Percentiles rank a stretch among this genome's conserved stretches.
Conservation (phyloP, 2,113 vertebrate species). For the Procavia capensis region DNA sequence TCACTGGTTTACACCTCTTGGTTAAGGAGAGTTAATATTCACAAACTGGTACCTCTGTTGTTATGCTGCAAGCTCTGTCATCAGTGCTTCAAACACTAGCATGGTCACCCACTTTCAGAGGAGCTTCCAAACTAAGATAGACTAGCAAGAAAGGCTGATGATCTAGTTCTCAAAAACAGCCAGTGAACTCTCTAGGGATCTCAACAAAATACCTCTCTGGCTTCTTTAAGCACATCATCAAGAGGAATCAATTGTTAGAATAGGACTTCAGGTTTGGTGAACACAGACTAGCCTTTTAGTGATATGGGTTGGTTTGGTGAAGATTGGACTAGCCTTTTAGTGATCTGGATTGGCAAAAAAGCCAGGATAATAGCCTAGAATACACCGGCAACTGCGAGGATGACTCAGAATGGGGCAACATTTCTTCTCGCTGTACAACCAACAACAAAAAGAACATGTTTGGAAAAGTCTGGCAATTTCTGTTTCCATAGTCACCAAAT, state of each 20-base stretch:
- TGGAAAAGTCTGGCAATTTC: background rate
- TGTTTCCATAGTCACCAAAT: background rate
- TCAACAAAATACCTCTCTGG: background rate
- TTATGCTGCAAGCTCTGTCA: background rate
- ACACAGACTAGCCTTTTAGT: background rate
- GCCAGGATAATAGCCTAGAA: background rate
- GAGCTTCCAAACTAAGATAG: too few relatives aligned
- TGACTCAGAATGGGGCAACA: background rate
- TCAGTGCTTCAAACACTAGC: background rate
- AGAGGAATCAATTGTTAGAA: background rate
- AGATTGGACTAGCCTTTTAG: background rate
- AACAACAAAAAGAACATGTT: background rate
- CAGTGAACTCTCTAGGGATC: background rate
- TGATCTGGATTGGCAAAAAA: background rate
- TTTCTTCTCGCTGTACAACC: background rate
- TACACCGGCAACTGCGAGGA: background rate
- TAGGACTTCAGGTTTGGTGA: background rate
- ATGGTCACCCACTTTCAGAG: background rate
- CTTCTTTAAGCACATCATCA: background rate
- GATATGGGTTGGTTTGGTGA: background rate
- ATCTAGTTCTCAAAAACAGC: background rate
- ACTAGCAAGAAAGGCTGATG: too few relatives aligned
- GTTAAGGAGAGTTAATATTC: background rate
- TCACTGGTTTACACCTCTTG: background rate
- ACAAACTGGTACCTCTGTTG: background rate